Conservation (phyloP, 2,113 vertebrate species). For the Aepyceros melampus region DNA sequence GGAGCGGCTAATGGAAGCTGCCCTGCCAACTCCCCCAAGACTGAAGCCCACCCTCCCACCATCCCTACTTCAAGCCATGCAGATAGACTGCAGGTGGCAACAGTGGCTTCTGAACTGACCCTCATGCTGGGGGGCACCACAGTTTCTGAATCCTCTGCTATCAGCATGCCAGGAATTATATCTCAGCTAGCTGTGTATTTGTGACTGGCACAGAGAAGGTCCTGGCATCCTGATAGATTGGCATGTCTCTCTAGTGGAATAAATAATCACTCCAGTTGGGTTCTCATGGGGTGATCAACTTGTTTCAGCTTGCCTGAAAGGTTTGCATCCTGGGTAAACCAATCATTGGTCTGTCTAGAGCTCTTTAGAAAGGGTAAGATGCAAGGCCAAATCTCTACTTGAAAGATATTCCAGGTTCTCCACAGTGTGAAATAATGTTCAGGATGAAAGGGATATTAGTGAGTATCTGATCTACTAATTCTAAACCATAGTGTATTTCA, state of each 20-base stretch:
- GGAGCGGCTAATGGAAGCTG: neutral
- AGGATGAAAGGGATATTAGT: neutral
- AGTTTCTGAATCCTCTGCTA: neutral
- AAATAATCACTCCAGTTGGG: neutral
- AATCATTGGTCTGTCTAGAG: neutral
- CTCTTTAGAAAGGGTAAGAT: neutral
- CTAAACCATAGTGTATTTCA: neutral
- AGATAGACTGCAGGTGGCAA: neutral
- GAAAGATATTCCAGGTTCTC: neutral
- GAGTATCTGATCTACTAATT: neutral
- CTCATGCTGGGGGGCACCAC: neutral
- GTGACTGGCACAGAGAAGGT: neutral
- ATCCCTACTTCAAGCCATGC: neutral
- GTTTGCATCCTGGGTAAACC: neutral
- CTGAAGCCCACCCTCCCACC: neutral
- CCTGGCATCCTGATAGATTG: neutral
- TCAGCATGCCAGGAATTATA: neutral
- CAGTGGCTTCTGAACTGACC: neutral
- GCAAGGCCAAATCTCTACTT: neutral
- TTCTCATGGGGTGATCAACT: neutral
- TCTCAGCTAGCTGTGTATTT: neutral
- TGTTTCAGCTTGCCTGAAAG: neutral
- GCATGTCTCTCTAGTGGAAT: neutral
- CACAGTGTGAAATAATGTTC: neutral
- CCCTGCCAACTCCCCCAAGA: neutral